Evolutionary conservation across 2,888 invertebrate species (phyloP), one percentile per base, ranked within the genome.

Genomic region (Lasioglossum pauxillum): DNA sequence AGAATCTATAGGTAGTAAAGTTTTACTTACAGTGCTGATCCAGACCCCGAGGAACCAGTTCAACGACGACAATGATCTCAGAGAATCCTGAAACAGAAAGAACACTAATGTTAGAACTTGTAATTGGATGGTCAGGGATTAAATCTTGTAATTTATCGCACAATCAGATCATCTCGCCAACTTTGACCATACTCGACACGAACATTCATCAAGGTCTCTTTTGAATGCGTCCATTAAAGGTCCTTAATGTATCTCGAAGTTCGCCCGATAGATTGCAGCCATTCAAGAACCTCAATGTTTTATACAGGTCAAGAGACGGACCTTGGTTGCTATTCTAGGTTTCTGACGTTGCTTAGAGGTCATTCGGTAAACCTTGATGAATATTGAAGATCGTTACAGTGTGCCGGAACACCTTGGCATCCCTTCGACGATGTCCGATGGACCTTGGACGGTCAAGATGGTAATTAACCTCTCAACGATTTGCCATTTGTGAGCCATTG

Each of bases 301-400:
- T 5, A 35, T 67, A 35, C 14, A 31, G 67, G 67, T 67, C 64
- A 31, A 67, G 19, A 35, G 35, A 31, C 31, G 31, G 35, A 67
- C 67, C 31, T 31, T 67, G 35, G 35, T 35, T 16, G 31, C 67
- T 67, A 35, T 16, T 31, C 31, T 7, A 31, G 31, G 35, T 67
- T 31, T 1, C 14, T 19, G 12, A 19, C 19, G 12, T 16, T 67
- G 67, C 16, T 35, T 67, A 8, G 35, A 31, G 31, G 31, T 35
- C 67, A 67, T 67, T 67, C 19, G 31, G 31, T 35, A 31, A 67
- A 67, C 67, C 67, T 67, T 67, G 67, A 67, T 67, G 67, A 67
- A 67, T 67, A 67, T 67, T 35, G 35, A 67, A 67, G 67, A 35
- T 67, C 35, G 14, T 67, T 19, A 16, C 19, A 67, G 31, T 16